Evolutionary conservation across 2,888 invertebrate genomes (phyloP).

Genomic region (Epinotia nisella): DNA sequence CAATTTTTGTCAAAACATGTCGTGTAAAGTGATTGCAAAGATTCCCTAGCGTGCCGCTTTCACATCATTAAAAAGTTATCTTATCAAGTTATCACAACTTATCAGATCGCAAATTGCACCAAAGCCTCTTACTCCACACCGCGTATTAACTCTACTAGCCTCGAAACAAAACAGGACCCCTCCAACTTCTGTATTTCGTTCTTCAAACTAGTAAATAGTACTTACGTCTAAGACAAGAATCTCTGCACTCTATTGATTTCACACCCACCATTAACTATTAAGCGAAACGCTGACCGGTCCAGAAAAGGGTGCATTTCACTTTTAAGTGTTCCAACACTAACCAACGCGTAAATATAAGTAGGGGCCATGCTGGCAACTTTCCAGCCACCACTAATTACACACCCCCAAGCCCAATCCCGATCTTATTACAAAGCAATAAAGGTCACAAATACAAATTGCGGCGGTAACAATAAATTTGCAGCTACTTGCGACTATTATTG

Average conservation of each 20-base stretch:
- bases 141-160: too few relatives aligned
- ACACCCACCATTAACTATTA: conserved; percentile 19
- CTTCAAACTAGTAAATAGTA: too few relatives aligned
- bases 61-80: too few relatives aligned
- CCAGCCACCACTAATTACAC: conserved; percentile 23
- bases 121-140: too few relatives aligned
- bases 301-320: conserved; percentile 44
- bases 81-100: too few relatives aligned
- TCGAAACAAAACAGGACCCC: too few relatives aligned
- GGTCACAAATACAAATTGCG: neutral
- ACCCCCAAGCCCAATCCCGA: conserved; percentile 12
- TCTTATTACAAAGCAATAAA: conserved; percentile 22
- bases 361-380: conserved; percentile 38
- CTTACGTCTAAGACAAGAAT: neutral
- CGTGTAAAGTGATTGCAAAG: too few relatives aligned
- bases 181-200: neutral
- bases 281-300: conserved; percentile 27
- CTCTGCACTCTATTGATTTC: neutral
- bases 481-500: conserved; percentile 39
- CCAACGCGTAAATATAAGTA: conserved; percentile 41
- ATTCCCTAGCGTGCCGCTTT: too few relatives aligned
- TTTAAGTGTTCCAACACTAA: conserved; percentile 42
- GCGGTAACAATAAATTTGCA: conserved; percentile 15
- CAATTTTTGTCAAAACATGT: too few relatives aligned
- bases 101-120: too few relatives aligned